These are phyloP conservation scores for Rhodeus uyekii DNA, from an alignment of 2,797 vertebrate species.

Conservation along the genomic window DNA sequence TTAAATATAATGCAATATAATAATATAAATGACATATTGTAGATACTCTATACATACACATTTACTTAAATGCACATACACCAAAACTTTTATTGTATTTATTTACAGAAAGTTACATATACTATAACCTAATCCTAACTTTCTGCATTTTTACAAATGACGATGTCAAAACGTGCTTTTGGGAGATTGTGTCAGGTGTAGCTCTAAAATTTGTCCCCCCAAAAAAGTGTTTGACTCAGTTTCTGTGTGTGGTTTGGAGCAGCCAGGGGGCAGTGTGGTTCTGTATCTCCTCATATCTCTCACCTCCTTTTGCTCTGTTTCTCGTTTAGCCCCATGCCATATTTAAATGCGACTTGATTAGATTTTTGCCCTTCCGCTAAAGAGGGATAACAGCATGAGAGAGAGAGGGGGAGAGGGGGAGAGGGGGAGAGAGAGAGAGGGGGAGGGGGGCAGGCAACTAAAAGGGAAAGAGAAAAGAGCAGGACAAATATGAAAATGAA, in stretches of 20 bases:
- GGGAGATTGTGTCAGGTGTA: background rate
- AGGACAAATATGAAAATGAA: slow-evolving; percentile 9
- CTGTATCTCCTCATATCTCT: slow-evolving; percentile 56
- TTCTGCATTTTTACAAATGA: background rate
- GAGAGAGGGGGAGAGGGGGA: slow-evolving; percentile 16
- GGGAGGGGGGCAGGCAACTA: background rate
- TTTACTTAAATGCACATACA: too few species aligned
- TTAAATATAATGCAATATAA: too few species aligned
- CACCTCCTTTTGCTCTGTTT: slow-evolving; percentile 22
- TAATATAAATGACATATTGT: too few species aligned
- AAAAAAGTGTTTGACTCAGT: background rate
- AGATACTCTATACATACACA: too few species aligned
- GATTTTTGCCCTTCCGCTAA: slow-evolving; percentile 54
- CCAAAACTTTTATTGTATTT: background rate
- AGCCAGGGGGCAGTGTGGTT: slow-evolving; percentile 79
- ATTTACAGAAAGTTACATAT: background rate
- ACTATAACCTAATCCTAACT: background rate
- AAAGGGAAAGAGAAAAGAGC: background rate
- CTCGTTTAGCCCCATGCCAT: slow-evolving; percentile 48
- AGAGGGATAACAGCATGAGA: slow-evolving; percentile 48
- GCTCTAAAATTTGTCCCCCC: background rate
- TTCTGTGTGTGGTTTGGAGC: slow-evolving; percentile 31
- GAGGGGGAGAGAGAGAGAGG: slow-evolving; percentile 30
- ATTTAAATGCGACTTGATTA: slow-evolving; percentile 62
- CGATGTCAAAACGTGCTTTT: background rate